Evolutionary conservation across 2,888 invertebrate species (phyloP).

Genomic region (Leucophora obtusa): DNA sequence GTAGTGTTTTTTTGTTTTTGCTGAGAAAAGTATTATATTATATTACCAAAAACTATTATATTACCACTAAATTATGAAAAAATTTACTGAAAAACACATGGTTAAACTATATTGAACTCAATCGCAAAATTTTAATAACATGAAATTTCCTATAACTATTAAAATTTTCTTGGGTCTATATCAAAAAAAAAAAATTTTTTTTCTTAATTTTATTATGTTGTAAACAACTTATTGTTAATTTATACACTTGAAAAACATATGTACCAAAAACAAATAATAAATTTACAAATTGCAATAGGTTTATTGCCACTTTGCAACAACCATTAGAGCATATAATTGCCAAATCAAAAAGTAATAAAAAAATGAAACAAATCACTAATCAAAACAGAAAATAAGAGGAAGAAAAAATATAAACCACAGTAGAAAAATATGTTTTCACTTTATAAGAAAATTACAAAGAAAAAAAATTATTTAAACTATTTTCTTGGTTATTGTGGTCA

Average conservation of each 20-base stretch:
- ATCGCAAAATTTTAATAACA: too few relatives aligned
- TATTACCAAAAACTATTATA: too few relatives aligned
- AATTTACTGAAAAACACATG: too few relatives aligned
- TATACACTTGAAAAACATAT: slow-evolving; percentile 15
- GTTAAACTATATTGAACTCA: too few relatives aligned
- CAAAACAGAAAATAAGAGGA: slow-evolving; percentile 31
- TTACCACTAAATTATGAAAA: too few relatives aligned
- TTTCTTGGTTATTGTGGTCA: slow-evolving; percentile 46
- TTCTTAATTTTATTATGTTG: slow-evolving; percentile 14
- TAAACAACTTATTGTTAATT: slow-evolving; percentile 51
- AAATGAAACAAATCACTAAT: slow-evolving; percentile 42
- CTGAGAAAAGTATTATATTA: too few relatives aligned
- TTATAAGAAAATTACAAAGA: slow-evolving; percentile 16
- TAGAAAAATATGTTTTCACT: slow-evolving; percentile 41
- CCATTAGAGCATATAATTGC: slow-evolving; percentile 59
- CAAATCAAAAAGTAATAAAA: slow-evolving; percentile 4
- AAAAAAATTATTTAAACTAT: slow-evolving; percentile 11
- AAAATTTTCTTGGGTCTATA: neutral
- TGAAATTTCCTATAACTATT: slow-evolving; percentile 24
- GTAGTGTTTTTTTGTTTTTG: too few relatives aligned
- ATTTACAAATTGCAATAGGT: slow-evolving; percentile 28
- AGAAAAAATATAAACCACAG: slow-evolving; percentile 21
- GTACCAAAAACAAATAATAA: slow-evolving; percentile 23
- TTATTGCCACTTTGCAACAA: slow-evolving; percentile 49
- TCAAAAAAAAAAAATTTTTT: too few relatives aligned